Conservation (phyloP, 2,888 invertebrate genomes). For the Drosophila differens region DNA sequence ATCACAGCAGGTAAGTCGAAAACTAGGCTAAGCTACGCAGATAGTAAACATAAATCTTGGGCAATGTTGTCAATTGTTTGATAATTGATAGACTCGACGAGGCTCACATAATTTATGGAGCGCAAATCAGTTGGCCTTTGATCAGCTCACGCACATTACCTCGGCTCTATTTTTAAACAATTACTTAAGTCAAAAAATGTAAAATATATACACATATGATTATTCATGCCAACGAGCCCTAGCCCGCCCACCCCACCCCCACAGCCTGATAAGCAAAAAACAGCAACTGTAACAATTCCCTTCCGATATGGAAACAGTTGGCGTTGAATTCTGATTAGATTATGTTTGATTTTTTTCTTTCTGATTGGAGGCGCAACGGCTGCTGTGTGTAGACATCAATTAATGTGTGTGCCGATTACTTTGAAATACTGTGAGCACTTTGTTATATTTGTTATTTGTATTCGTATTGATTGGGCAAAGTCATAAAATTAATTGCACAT, state of each 20-base stretch:
- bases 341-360: constrained; percentile 22
- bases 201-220: constrained; percentile 8
- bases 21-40: not conserved
- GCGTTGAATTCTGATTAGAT: constrained; percentile 45
- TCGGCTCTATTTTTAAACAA: constrained; percentile 47
- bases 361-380: constrained; percentile 54
- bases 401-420: constrained; percentile 3
- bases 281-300: not conserved
- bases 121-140: constrained; percentile 6
- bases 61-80: constrained; percentile 22
- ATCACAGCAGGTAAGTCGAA: constrained; percentile 84
- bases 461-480: constrained; percentile 26
- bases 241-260: not conserved
- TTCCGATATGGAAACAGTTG: constrained; percentile 36
- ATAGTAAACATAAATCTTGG: not conserved
- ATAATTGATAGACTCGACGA: constrained; percentile 9
- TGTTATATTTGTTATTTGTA: constrained; percentile 17
- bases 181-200: constrained; percentile 47
- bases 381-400: constrained; percentile 49
- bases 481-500: constrained; percentile 37
- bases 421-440: constrained; percentile 3
- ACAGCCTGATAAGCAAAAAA: constrained; percentile 36
- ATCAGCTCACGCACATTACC: not conserved
- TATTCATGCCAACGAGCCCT: not conserved
- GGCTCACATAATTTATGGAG: constrained; percentile 25